These are phyloP conservation scores for Drosophila subobscura DNA, from an alignment of 1,140 invertebrate genomes.

Conservation along the genomic window DNA sequence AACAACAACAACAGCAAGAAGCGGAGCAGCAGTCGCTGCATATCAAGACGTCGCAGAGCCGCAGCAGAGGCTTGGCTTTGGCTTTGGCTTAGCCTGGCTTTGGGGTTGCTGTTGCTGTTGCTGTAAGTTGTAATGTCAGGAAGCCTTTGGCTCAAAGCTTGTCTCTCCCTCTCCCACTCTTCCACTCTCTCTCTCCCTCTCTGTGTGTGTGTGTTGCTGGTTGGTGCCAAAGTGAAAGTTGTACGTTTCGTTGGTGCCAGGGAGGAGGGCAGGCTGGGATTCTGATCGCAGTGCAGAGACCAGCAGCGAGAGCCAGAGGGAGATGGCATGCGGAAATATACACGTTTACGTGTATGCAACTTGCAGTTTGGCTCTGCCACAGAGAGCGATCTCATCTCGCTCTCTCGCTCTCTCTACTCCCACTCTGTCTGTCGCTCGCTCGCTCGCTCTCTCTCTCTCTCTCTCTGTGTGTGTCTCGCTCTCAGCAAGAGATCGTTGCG, in stretches of 20 bases:
- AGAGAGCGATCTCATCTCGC: slow-evolving; percentile 5
- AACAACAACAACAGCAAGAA: slow-evolving; percentile 45
- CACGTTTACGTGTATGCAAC: slow-evolving; percentile 27
- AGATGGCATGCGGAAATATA: slow-evolving; percentile 52
- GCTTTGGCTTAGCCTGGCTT: neutral
- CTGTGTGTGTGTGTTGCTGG: neutral
- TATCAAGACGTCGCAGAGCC: no score
- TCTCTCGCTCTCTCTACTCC: neutral
- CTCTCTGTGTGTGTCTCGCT: neutral
- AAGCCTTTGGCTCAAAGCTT: slow-evolving; percentile 43
- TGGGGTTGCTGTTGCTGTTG: slow-evolving; percentile 39
- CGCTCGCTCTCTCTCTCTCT: no score
- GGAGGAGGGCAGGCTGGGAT: slow-evolving; percentile 1
- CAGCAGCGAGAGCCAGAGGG: slow-evolving; percentile 5
- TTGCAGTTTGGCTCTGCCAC: slow-evolving; percentile 33
- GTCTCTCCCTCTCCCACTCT: neutral
- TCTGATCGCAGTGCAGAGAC: slow-evolving; percentile 26
- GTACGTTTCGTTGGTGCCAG: slow-evolving; percentile 25
- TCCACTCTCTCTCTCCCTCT: neutral
- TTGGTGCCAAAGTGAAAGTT: slow-evolving; percentile 52
- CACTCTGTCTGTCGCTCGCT: no score
- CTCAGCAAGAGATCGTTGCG: no score
- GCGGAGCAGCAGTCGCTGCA: neutral
- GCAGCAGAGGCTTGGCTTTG: slow-evolving; percentile 19
- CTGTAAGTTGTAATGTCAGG: slow-evolving; percentile 52